Evolutionary conservation across 2,888 invertebrate genomes (phyloP).

Genomic region (Idaea biselata): DNA sequence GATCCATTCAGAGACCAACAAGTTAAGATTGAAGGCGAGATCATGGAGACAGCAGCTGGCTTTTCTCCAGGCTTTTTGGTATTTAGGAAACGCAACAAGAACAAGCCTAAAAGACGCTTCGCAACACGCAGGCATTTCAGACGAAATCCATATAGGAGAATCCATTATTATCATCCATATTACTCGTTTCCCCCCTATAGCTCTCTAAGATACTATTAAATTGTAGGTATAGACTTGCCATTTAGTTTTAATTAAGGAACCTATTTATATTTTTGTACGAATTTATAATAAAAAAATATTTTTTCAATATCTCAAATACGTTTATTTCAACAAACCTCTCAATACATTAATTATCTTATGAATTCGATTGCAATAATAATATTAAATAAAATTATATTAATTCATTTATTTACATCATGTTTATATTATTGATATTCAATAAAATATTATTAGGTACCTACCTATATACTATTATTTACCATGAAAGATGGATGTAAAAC

Average conservation of each 20-base stretch:
- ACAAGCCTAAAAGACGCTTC: slow-evolving; percentile 45
- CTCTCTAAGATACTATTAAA: slow-evolving; percentile 65
- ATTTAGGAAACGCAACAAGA: slow-evolving; percentile 40
- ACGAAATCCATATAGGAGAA: slow-evolving; percentile 51
- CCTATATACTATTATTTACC: slow-evolving; percentile 26
- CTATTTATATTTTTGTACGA: slow-evolving; percentile 15
- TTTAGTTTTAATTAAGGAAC: slow-evolving; percentile 25
- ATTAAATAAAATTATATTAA: slow-evolving; percentile 41
- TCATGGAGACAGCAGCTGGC: slow-evolving; percentile 67
- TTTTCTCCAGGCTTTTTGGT: slow-evolving; percentile 56
- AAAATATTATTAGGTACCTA: slow-evolving; percentile 12
- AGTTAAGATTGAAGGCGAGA: slow-evolving; percentile 52
- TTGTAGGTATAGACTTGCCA: slow-evolving; percentile 30
- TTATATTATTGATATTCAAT: slow-evolving; percentile 37
- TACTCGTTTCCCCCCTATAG: slow-evolving; percentile 50
- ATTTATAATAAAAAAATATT: slow-evolving; percentile 17
- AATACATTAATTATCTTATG: slow-evolving; percentile 53
- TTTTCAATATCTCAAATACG: slow-evolving; percentile 37
- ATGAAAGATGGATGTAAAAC: slow-evolving; percentile 44
- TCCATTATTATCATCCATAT: slow-evolving; percentile 51
- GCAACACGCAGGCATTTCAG: slow-evolving; percentile 51
- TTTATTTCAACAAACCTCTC: slow-evolving; percentile 59
- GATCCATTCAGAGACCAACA: slow-evolving; percentile 42
- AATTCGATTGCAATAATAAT: slow-evolving; percentile 41
- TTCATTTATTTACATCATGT: slow-evolving; percentile 46